Conservation (phyloP, 2,113 vertebrate genomes). For the Megalops atlanticus region DNA sequence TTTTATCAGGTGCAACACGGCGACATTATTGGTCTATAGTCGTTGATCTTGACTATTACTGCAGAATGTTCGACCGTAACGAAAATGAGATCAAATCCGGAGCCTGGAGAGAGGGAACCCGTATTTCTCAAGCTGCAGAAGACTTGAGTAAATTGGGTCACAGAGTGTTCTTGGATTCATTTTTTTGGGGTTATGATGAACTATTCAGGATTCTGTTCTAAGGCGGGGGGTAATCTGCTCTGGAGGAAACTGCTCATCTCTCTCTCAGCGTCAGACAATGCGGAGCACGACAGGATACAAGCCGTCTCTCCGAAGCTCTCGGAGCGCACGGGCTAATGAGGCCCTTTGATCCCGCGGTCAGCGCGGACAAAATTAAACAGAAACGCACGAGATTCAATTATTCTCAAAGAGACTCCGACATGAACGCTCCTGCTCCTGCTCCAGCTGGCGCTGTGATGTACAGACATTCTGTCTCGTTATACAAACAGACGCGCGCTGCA, state of each 20-base stretch:
- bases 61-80: too few relatives aligned
- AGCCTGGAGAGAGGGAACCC: too few relatives aligned
- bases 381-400: neutral
- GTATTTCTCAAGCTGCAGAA: neutral
- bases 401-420: neutral
- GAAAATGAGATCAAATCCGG: too few relatives aligned
- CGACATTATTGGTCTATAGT: neutral
- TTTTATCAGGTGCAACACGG: neutral
- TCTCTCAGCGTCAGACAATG: neutral
- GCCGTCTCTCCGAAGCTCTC: neutral
- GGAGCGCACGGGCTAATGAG: neutral
- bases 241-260: neutral
- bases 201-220: neutral
- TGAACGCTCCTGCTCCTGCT: neutral
- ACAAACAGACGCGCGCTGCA: too few relatives aligned
- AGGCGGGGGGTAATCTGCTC: neutral
- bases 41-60: too few relatives aligned
- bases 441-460: too few relatives aligned
- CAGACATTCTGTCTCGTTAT: too few relatives aligned
- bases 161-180: neutral
- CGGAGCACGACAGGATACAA: neutral
- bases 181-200: neutral
- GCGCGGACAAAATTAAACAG: too few relatives aligned
- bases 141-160: neutral
- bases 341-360: neutral